Conservation (phyloP, 2,113 vertebrate genomes). For the Sula dactylatra region DNA sequence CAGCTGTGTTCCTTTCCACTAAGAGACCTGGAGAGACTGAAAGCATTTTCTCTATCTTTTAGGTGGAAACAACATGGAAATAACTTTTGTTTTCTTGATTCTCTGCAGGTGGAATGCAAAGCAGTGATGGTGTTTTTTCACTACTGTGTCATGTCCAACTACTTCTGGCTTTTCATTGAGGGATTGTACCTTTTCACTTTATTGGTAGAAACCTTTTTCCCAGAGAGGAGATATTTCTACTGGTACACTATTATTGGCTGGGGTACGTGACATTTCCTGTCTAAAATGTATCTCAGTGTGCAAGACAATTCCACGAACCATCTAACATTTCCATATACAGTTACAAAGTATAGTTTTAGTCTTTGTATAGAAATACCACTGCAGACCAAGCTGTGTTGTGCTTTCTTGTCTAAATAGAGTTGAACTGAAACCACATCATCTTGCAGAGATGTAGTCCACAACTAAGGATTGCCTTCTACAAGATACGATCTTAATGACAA, state of each 20-base stretch:
- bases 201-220: constrained; percentile 96
- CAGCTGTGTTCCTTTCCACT: background rate
- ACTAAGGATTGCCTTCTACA: background rate
- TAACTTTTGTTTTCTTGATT: background rate
- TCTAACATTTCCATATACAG: background rate
- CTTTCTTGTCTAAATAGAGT: background rate
- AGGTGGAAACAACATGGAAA: rapidly evolving
- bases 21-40: background rate
- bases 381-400: rapidly evolving
- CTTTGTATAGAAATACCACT: background rate
- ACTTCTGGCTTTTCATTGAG: constrained; percentile 99
- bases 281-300: background rate
- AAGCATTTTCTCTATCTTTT: background rate
- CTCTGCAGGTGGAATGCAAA: constrained; percentile 90
- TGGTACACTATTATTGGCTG: constrained; percentile 94
- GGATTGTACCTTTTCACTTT: constrained; percentile 96
- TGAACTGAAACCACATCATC: background rate
- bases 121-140: constrained; percentile 98
- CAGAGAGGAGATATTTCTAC: constrained; percentile 95
- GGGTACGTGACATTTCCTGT: constrained; percentile 65
- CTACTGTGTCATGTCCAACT: constrained; percentile 99
- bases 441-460: background rate
- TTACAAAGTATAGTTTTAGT: background rate
- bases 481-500: background rate
- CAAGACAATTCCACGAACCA: background rate